phyloP scores from a whole-genome alignment of 1,140 invertebrate genomes.

The Mactra quadrangularis region DNA sequence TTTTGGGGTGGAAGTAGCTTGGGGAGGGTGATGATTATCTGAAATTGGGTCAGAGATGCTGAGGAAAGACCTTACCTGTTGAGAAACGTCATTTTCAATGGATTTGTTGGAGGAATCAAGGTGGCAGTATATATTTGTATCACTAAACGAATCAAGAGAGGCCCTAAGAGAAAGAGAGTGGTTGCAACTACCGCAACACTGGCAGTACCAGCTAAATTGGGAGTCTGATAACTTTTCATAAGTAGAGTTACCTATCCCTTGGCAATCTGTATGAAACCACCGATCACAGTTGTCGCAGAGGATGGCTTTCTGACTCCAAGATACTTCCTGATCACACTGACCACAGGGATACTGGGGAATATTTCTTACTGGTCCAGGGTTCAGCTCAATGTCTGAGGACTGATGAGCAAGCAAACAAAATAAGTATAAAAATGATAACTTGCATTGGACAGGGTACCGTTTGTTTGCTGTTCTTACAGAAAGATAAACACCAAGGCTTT shows the following conservation, averaged over 20 bases:
- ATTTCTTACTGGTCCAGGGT: not conserved
- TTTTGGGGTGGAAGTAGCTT: not conserved
- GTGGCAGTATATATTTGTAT: not conserved
- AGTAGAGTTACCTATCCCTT: constrained; percentile 16
- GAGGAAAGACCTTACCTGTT: not conserved
- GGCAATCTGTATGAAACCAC: constrained; percentile 24
- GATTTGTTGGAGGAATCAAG: not conserved
- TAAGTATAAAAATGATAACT: too few relatives aligned
- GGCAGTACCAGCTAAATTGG: not conserved
- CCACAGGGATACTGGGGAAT: constrained; percentile 4
- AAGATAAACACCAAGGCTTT: too few relatives aligned
- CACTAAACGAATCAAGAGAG: constrained; percentile 1
- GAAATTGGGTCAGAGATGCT: not conserved
- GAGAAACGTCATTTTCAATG: not conserved
- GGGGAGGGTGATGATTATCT: not conserved
- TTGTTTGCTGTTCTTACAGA: too few relatives aligned
- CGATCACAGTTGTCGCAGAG: constrained; percentile 17
- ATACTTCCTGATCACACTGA: not conserved
- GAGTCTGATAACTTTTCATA: constrained; percentile 4
- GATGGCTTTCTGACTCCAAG: constrained; percentile 16
- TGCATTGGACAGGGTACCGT: too few relatives aligned
- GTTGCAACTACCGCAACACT: too few relatives aligned
- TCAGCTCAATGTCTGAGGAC: not conserved
- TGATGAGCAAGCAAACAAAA: constrained; percentile 3
- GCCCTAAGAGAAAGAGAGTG: not conserved